Evolutionary conservation across 2,888 invertebrate species (phyloP).

Genomic region (Mamestra brassicae): DNA sequence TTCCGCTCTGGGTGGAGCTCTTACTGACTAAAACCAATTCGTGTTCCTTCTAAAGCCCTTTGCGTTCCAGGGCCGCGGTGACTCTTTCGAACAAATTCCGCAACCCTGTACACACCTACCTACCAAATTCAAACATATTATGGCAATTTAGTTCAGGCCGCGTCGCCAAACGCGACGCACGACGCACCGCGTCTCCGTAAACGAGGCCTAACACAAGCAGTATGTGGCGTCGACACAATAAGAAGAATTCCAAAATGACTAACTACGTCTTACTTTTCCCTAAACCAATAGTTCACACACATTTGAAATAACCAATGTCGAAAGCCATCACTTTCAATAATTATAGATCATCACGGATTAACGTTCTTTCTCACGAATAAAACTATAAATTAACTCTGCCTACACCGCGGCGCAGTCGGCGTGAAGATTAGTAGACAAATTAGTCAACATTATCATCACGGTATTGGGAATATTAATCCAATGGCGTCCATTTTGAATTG

Average conservation of each 20-base stretch:
- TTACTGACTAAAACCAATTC: too few relatives aligned
- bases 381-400: constrained; percentile 62
- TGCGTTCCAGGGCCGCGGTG: too few relatives aligned
- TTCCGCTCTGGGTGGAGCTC: too few relatives aligned
- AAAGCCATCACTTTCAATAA: constrained; percentile 59
- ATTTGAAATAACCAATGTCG: constrained; percentile 23
- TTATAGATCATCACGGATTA: constrained; percentile 59
- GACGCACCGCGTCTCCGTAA: too few relatives aligned
- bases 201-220: too few relatives aligned
- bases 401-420: constrained; percentile 49
- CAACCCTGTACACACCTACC: too few relatives aligned
- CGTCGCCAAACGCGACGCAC: too few relatives aligned
- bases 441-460: constrained; percentile 62
- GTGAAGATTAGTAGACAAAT: constrained; percentile 64
- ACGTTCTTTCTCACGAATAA: constrained; percentile 59
- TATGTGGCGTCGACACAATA: neutral
- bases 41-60: too few relatives aligned
- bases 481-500: constrained; percentile 44
- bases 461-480: constrained; percentile 58
- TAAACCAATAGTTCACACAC: constrained; percentile 37
- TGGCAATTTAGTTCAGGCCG: too few relatives aligned
- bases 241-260: neutral
- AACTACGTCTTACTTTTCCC: neutral
- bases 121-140: too few relatives aligned
- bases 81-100: too few relatives aligned